Conservation (phyloP, 2,888 invertebrate genomes). For the Chalcis sispes region DNA sequence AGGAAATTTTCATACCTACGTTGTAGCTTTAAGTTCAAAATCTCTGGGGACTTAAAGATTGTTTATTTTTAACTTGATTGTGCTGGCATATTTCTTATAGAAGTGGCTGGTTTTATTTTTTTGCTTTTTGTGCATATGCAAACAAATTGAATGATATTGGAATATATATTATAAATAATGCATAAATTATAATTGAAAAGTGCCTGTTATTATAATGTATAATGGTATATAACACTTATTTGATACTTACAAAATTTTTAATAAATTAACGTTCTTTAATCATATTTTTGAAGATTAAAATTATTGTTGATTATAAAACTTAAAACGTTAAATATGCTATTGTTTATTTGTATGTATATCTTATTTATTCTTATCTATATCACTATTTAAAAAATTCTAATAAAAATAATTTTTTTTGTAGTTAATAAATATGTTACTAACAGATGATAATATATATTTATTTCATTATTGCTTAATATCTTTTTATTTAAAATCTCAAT, state of each 20-base stretch:
- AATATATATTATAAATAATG: slow-evolving; percentile 38
- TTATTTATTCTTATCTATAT: no score
- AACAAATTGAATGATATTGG: slow-evolving; percentile 24
- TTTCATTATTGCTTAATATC: no score
- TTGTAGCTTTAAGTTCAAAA: slow-evolving; percentile 46
- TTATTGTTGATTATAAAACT: slow-evolving; percentile 48
- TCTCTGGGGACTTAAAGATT: slow-evolving; percentile 41
- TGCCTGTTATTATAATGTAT: slow-evolving; percentile 26
- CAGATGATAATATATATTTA: no score
- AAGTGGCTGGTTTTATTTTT: slow-evolving; percentile 44
- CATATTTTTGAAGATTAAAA: slow-evolving; percentile 28
- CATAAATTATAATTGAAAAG: slow-evolving; percentile 31
- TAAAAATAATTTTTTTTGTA: no score
- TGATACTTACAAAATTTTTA: slow-evolving; percentile 52
- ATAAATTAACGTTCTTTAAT: slow-evolving; percentile 3
- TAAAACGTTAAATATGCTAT: not conserved
- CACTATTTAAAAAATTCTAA: no score
- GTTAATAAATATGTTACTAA: no score
- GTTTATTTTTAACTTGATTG: slow-evolving; percentile 35
- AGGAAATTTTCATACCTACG: slow-evolving; percentile 53
- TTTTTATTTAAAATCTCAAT: no score
- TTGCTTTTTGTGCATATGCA: slow-evolving; percentile 41
- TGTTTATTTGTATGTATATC: no score
- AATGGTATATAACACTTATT: slow-evolving; percentile 13
- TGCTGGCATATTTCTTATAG: slow-evolving; percentile 40